A percentile compares a stretch with the other conserved stretches of the same genome.
Evolutionary conservation across 2,113 vertebrate genomes (phyloP).

Genomic region (Cepphus grylle): DNA sequence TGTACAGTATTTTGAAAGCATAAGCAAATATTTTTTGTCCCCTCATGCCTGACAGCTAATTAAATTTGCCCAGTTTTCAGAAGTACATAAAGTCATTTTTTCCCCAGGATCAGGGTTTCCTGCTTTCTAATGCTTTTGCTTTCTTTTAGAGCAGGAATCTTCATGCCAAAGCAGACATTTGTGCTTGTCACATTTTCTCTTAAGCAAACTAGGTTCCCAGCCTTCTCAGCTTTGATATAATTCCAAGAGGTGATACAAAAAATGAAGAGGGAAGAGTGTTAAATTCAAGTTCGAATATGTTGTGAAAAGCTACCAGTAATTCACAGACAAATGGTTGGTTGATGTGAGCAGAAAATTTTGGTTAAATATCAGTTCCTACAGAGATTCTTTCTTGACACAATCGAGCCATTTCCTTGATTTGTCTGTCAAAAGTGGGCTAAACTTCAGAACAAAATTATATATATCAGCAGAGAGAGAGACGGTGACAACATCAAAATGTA

Average conservation of each 20-base stretch:
- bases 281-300: background rate
- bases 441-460: background rate
- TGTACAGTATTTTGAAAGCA: background rate
- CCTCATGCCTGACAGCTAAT: background rate
- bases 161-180: background rate
- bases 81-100: background rate
- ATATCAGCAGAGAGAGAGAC: background rate
- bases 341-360: background rate
- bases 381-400: background rate
- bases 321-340: background rate
- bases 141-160: background rate
- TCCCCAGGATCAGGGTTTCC: background rate
- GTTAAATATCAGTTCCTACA: background rate
- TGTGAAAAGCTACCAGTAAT: background rate
- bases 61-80: background rate
- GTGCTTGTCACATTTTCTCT: background rate
- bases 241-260: background rate
- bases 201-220: background rate
- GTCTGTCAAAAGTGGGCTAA: background rate
- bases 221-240: background rate
- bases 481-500: background rate
- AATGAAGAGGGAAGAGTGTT: background rate
- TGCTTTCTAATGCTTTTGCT: background rate
- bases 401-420: background rate
- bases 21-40: background rate